These are phyloP conservation scores for Indicator indicator DNA, from an alignment of 2,113 vertebrate species.

Conservation along the genomic window DNA sequence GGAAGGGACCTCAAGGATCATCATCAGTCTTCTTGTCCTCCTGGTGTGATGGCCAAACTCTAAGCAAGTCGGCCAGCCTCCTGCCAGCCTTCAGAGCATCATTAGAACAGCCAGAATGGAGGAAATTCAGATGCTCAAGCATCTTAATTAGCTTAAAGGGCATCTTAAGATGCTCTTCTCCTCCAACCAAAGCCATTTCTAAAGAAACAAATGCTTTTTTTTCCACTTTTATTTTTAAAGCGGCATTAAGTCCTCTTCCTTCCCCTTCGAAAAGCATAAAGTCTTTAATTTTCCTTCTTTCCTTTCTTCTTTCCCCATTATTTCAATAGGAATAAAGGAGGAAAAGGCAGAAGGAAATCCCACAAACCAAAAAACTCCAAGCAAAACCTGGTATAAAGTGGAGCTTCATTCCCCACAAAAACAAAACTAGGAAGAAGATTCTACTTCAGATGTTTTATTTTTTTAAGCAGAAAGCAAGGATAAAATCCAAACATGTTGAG, in stretches of 20 bases:
- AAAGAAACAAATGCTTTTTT: not conserved
- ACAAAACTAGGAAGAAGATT: not conserved
- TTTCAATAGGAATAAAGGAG: not conserved
- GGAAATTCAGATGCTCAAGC: not conserved
- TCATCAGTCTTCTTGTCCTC: not conserved
- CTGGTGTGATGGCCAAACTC: rapidly evolving
- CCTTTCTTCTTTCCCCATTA: not conserved
- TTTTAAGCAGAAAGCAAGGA: not conserved
- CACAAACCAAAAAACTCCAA: not conserved
- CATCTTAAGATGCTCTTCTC: not conserved
- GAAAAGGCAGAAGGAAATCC: not conserved
- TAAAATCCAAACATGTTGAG: not conserved
- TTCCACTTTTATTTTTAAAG: no score
- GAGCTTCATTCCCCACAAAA: not conserved
- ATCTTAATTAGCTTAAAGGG: no score
- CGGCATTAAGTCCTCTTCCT: not conserved
- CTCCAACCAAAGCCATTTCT: not conserved
- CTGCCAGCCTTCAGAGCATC: not conserved
- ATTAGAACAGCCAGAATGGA: rapidly evolving
- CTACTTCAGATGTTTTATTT: not conserved
- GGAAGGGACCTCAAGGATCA: no score
- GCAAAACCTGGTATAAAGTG: not conserved
- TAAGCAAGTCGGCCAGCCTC: not conserved
- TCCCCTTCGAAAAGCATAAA: not conserved
- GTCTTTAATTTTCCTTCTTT: not conserved